phyloP scores from a whole-genome alignment of 2,888 invertebrate genomes.

The Griposia aprilina region DNA sequence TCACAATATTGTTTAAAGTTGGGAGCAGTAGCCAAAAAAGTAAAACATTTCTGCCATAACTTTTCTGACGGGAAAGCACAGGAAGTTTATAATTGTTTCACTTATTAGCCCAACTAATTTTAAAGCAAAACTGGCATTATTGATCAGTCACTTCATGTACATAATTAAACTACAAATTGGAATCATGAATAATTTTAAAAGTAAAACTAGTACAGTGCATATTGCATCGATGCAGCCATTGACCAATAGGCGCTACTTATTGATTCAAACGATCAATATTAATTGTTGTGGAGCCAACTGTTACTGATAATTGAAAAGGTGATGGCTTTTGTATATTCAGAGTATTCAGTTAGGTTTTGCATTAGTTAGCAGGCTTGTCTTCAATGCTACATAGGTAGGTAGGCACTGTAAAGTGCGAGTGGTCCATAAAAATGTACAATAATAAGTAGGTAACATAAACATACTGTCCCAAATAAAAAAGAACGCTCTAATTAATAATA shows the following conservation, averaged over 20 bases:
- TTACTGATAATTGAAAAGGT: slow-evolving; percentile 38
- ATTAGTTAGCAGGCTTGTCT: background rate
- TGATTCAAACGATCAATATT: slow-evolving; percentile 56
- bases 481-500: background rate
- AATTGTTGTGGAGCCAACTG: slow-evolving; percentile 32
- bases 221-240: slow-evolving; percentile 17
- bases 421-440: too few species aligned
- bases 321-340: slow-evolving; percentile 20
- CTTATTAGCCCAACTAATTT: background rate
- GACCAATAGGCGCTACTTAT: slow-evolving; percentile 31
- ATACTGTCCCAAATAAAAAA: too few species aligned
- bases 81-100: background rate
- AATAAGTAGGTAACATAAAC: too few species aligned
- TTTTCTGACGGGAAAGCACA: background rate
- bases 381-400: background rate
- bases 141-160: background rate
- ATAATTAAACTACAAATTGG: background rate
- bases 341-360: slow-evolving; percentile 4
- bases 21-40: background rate
- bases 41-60: background rate
- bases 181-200: background rate
- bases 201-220: background rate
- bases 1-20: background rate
- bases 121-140: background rate
- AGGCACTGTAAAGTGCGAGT: background rate